Conservation (phyloP, 2,888 invertebrate genomes). For the Thymelicus acteon region DNA sequence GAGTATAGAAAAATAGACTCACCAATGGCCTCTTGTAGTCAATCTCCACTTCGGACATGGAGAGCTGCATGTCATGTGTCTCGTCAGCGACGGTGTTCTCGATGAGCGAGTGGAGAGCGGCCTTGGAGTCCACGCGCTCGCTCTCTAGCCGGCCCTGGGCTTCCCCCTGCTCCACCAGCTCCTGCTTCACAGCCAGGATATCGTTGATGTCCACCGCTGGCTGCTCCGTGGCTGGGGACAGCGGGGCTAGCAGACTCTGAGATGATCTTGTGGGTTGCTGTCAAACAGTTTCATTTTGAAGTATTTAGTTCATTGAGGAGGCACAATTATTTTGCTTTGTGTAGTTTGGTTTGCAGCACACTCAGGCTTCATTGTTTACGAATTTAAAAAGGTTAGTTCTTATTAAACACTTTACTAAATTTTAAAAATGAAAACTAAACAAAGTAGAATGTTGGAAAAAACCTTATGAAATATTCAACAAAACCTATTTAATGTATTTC, state of each 20-base stretch:
- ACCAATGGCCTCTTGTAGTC: conserved; percentile 47
- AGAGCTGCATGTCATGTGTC: conserved; percentile 17
- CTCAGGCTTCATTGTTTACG: no score
- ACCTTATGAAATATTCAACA: no score
- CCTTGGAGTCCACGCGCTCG: conserved; percentile 48
- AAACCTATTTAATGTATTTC: no score
- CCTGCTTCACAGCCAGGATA: conserved; percentile 54
- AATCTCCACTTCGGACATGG: conserved; percentile 46
- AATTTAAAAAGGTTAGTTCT: no score
- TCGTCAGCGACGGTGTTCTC: conserved; percentile 49
- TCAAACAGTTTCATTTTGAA: not conserved
- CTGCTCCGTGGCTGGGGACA: conserved; percentile 47
- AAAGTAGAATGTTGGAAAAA: no score
- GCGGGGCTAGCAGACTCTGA: conserved; percentile 71
- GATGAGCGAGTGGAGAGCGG: conserved; percentile 51
- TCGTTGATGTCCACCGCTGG: conserved; percentile 53
- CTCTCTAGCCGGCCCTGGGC: conserved; percentile 22
- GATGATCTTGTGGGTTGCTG: conserved; percentile 53
- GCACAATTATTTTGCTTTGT: no score
- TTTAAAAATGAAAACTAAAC: no score
- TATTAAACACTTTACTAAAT: no score
- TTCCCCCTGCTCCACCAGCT: conserved; percentile 29
- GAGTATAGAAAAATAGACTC: conserved; percentile 6
- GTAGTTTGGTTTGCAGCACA: no score
- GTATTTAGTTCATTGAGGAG: no score